Conservation (phyloP, 2,888 invertebrate genomes). For the Mesorhabditis spiculigera region DNA sequence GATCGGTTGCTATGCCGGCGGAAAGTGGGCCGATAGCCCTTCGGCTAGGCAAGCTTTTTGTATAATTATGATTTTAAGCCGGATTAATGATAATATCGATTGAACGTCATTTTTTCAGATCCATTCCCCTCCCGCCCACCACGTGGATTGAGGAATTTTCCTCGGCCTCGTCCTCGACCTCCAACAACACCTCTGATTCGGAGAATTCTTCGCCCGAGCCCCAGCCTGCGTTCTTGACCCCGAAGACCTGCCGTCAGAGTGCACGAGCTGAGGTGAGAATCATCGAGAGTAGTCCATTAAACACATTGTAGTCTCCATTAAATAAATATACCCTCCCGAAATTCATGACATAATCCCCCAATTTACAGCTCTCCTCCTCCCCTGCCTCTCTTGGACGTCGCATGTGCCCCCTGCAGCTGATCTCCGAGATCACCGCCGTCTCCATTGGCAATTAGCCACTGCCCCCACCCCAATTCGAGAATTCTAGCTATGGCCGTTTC, state of each 20-base stretch:
- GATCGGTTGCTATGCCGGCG: conserved; percentile 5
- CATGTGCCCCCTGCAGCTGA: not conserved
- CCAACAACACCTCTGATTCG: not conserved
- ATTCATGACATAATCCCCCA: no score
- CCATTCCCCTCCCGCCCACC: conserved; percentile 2
- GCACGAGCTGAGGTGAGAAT: not conserved
- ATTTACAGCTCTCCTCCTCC: not conserved
- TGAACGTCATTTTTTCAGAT: conserved; percentile 3
- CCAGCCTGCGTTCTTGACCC: not conserved
- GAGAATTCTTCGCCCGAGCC: not conserved
- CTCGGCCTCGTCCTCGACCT: not conserved
- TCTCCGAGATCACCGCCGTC: not conserved
- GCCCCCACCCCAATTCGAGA: not conserved
- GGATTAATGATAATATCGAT: not conserved
- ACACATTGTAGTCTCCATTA: no score
- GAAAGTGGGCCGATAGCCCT: not conserved
- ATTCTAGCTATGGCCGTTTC: no score
- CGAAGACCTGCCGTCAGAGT: conserved; percentile 4
- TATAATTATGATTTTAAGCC: not conserved
- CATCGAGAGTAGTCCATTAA: no score
- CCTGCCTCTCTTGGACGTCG: not conserved
- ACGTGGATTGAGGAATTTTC: not conserved
- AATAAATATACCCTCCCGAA: no score
- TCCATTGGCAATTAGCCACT: not conserved
- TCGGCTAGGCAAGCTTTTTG: conserved; percentile 2